These are phyloP conservation scores for Petrolisthes manimaculis DNA, from an alignment of 2,888 invertebrate genomes.

Conservation along the genomic window DNA sequence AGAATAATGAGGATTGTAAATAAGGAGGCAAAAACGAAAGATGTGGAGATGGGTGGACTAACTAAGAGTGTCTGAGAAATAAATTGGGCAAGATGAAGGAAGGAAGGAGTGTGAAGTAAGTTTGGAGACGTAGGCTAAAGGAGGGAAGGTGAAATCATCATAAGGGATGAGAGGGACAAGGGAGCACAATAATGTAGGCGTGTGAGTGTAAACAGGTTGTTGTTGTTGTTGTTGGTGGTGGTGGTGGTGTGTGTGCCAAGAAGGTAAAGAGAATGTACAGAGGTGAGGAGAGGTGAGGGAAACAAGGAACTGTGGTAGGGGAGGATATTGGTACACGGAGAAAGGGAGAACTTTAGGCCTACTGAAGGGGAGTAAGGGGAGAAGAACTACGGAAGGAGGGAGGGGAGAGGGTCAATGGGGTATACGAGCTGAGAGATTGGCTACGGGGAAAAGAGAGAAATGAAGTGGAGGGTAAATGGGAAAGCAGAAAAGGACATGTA, in stretches of 20 bases:
- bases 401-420: not conserved
- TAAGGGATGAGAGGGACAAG: not conserved
- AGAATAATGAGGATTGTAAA: no score
- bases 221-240: not conserved
- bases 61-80: no score
- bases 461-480: not conserved
- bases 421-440: not conserved
- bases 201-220: not conserved
- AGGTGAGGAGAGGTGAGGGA: not conserved
- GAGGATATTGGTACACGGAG: not conserved
- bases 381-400: not conserved
- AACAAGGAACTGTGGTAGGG: not conserved
- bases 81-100: no score
- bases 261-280: not conserved
- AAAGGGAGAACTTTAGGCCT: not conserved
- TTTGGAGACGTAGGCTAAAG: no score
- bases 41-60: no score
- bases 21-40: no score
- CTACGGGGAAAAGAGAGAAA: not conserved
- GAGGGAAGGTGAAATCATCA: not conserved
- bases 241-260: not conserved
- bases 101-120: no score
- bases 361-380: constrained; percentile 2
- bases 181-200: not conserved
- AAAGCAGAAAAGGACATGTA: not conserved